phyloP scores from a whole-genome alignment of 2,888 invertebrate genomes.

The Antheraea yamamai region DNA sequence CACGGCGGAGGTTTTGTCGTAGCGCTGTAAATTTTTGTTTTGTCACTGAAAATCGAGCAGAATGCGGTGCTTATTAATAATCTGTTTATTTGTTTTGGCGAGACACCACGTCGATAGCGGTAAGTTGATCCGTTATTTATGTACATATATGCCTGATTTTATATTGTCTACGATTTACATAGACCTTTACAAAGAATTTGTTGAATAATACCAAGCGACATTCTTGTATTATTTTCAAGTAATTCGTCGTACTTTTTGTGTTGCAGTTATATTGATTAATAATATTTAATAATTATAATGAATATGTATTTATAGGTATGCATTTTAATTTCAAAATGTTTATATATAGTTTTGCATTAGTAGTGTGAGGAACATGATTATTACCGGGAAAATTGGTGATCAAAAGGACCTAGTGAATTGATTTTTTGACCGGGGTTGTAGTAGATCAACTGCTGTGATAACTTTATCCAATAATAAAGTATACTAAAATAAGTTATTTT shows the following conservation, averaged over 20 bases:
- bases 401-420: no score
- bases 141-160: neutral
- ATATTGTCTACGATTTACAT: neutral
- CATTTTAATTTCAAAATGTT: no score
- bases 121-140: slow-evolving; percentile 42
- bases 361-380: no score
- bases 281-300: no score
- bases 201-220: neutral
- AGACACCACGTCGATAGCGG: slow-evolving; percentile 57
- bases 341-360: no score
- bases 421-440: no score
- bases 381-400: no score
- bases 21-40: slow-evolving; percentile 43
- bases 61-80: slow-evolving; percentile 68
- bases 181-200: neutral
- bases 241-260: neutral
- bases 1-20: slow-evolving; percentile 50
- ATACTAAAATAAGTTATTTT: no score
- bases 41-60: slow-evolving; percentile 62
- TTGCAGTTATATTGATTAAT: neutral
- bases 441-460: no score
- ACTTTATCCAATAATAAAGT: no score
- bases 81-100: slow-evolving; percentile 58
- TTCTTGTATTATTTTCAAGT: neutral
- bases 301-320: no score